These are phyloP conservation scores for Rhinopomastus cyanomelas DNA, from an alignment of 2,113 vertebrate genomes.

Conservation along the genomic window DNA sequence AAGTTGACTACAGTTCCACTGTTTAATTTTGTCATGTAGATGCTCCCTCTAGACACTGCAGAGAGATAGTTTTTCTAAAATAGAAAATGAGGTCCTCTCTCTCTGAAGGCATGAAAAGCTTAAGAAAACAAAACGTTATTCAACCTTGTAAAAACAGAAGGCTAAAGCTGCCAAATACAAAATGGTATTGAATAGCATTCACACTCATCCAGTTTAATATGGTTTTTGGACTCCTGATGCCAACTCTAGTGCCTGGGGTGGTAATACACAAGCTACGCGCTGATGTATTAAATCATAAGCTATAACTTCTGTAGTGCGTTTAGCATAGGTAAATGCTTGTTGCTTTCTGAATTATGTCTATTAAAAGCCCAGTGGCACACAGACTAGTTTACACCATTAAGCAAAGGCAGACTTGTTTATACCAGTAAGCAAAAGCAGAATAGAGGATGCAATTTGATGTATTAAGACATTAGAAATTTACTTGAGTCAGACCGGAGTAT, in stretches of 20 bases:
- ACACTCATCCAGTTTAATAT: conserved; percentile 37
- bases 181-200: conserved; percentile 49
- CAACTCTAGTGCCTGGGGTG: neutral
- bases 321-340: neutral
- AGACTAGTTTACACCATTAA: neutral
- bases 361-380: neutral
- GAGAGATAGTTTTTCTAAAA: conserved; percentile 60
- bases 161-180: conserved; percentile 36
- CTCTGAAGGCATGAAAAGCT: conserved; percentile 40
- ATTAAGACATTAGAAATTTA: neutral
- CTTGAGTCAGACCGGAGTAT: neutral
- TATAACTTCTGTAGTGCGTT: neutral
- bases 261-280: neutral
- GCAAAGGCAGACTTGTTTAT: neutral
- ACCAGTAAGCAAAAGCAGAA: neutral
- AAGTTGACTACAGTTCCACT: conserved; percentile 40
- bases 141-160: conserved; percentile 31
- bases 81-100: conserved; percentile 41
- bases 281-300: neutral
- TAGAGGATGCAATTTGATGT: neutral
- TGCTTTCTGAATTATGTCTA: neutral
- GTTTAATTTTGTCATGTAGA: conserved; percentile 53
- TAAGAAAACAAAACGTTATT: conserved; percentile 55
- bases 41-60: conserved; percentile 27
- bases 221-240: conserved; percentile 8